Percentiles rank a stretch among this genome's conserved stretches.
Conservation (phyloP, 2,113 vertebrate species). For the Dicrurus megarhynchus region DNA sequence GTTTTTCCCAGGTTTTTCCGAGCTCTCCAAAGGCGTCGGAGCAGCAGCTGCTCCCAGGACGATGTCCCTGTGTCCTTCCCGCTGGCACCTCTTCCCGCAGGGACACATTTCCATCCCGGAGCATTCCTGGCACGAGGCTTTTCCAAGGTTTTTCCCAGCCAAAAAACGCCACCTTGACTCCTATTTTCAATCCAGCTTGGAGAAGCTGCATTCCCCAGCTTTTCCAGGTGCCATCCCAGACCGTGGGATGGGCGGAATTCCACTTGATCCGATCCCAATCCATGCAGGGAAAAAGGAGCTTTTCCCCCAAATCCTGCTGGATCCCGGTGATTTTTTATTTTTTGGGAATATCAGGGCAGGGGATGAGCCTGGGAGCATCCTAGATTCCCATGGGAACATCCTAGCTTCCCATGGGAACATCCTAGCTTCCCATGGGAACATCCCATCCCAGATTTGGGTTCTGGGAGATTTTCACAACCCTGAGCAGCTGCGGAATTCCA, state of each 20-base stretch:
- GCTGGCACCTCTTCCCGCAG: accelerated
- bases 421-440: accelerated
- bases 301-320: not conserved
- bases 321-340: not conserved
- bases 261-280: accelerated
- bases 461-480: not conserved
- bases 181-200: not conserved
- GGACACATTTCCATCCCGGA: not conserved
- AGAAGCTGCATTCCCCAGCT: not conserved
- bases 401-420: too few species aligned
- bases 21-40: not conserved
- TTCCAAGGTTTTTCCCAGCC: not conserved
- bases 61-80: not conserved
- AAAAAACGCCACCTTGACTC: accelerated
- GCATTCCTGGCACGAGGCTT: not conserved
- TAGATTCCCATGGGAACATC: too few species aligned
- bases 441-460: not conserved
- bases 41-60: not conserved
- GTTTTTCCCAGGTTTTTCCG: not conserved
- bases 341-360: accelerated
- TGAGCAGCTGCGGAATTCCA: not conserved
- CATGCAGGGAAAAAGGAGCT: accelerated
- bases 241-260: accelerated
- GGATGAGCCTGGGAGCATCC: not conserved
- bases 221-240: accelerated